Base-by-base conservation (phyloP, 2,797 vertebrate genomes). In the Artibeus jamaicensis region DNA sequence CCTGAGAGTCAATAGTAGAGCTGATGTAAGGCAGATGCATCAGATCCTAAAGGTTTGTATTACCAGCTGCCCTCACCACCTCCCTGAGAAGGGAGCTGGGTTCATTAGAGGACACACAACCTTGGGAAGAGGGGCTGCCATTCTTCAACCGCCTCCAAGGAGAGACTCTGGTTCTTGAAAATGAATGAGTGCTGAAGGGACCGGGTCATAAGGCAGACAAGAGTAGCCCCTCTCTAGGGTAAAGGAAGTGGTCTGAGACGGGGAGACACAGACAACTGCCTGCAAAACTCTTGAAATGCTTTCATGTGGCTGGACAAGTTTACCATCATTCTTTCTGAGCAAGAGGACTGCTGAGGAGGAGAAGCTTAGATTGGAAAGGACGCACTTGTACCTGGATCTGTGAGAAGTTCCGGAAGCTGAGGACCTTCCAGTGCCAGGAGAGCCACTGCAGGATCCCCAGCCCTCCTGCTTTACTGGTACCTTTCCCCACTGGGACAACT, bases 81-180 rank as follows among this genome's bases (percentile, higher is more conserved):
- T 44, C 34, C 48, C 86, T 19, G 55, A 39, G 59, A 86, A 77
- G 29, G 7, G 14, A 76, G 34, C 2, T 78, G 44, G 55, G 5
- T 24, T 26, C n/a, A 34, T 24, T 53, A 26, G 5, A 82, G 8
- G 12, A 53, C 29, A 34, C 29, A 34, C 50, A 83, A 62, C 2
- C 22, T 85, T 67, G 39, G 48, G 82, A 46, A 88, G 29, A 96
- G 50, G 37, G 37, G 21, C 9, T 90, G 5, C 44, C 2, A 16
- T 87, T 39, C 32, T 57, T 81, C 50, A 19, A n/a, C 83, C 46
- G 18, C 78, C 55, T 94, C 55, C 32, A 88, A 50, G 73, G 37
- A 68, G 67, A 78, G 9, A 62, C 24, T 86, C 65, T 29, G 29
- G 26, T 44, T 96, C 71, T 86, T 88, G 37, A 85, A 88, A 92